Evolutionary conservation across 2,888 invertebrate genomes (phyloP), one percentile per base, ranked within the genome.

Genomic region (Drosophila mimica): DNA sequence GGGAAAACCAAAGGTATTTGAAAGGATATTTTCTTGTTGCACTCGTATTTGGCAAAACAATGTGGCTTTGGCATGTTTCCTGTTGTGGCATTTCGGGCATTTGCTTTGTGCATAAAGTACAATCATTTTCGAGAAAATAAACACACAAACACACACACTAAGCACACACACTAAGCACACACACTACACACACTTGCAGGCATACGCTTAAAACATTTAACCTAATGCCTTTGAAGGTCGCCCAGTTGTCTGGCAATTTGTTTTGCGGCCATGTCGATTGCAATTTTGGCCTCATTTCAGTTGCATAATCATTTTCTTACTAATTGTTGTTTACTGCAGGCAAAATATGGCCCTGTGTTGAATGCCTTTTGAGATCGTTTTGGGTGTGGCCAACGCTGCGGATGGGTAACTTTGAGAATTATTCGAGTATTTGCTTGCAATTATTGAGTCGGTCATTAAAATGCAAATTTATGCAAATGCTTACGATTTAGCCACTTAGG

Each of bases 21-120:
- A 74, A 73, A 70, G 79, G 62, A 88, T 82, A 76, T 71, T 79
- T 91, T 90, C 76, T 89, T 81, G 82, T 81, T 81, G 73, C 83
- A 72, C 52, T 63, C 54, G 61, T 43, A 71, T 68, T 67, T 68
- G 51, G 56, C 48, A 33, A 58, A 54, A 48, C 31, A 53, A 34
- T 70, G 64, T 36, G 66, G 65, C n/a, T 61, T 68, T 60, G 40
- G 58, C 52, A 43, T 69, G 52, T 54, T 76, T 87, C 60, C 61
- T 66, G 68, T 74, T 67, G 54, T 65, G 69, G 62, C 57, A 58
- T 65, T 76, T 57, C 8, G 25, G 62, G 68, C 65, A 78, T 79
- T 84, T 76, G 68, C 87, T 86, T 89, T 90, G 75, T 76, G 64
- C 61, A 71, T 65, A 69, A 73, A 70, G 36, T 61, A 72, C 30